Conservation (phyloP, 2,113 vertebrate genomes). For the Felis catus region F.catus_Fca126_mat1.0 CM031415.1:136905001-136905500, state of each 20-base stretch:
- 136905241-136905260: neutral
- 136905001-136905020: neutral
- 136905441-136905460: neutral
- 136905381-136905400: neutral
- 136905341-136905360: neutral
- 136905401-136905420: neutral
- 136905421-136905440: neutral
- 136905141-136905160: neutral
- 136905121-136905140: neutral
- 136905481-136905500: neutral
- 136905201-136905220: neutral
- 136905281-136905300: neutral
- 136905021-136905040: neutral
- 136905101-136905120: neutral
- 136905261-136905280: neutral
- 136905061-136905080: neutral
- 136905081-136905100: fast-evolving
- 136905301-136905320: neutral
- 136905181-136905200: neutral
- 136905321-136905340: neutral
- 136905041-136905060: neutral
- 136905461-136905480: neutral
- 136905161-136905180: neutral
- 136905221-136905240: neutral
- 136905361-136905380: neutral